Base-by-base conservation (phyloP, 2,888 invertebrate species). In the Belgica antarctica region DNA sequence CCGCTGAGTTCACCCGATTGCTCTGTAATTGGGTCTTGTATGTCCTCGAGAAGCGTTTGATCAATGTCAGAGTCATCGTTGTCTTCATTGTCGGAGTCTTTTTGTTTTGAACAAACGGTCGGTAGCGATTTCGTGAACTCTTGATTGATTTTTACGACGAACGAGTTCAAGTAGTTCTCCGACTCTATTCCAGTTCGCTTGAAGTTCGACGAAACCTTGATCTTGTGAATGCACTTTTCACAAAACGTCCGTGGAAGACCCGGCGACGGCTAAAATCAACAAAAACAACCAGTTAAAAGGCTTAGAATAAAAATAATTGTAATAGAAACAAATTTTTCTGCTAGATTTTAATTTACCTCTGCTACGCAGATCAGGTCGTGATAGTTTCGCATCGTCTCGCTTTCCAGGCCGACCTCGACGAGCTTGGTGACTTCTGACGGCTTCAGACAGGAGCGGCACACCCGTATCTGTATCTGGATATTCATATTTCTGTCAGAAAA, bases 231-330 rank as follows among this genome's bases (percentile, higher is more conserved):
- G 71, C 78, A 78, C 62, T 74, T 76, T 0, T 71, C 71, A 69
- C 78, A 78, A 34, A 78, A 73, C 24, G 75, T 71, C 17, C 72
- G 71, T 7, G 78, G 77, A 72, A 77, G 71, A 57, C 75, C 75
- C 10, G 27, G 12, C 3, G 52, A 34, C 8, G 57, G 24, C 59
- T 59, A 25, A 57, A 57, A 57, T 10, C 3, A 61, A 27, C 15
- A 57, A n/a, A n/a, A n/a, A 24, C 2, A 57, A 57, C 22, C 22
- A 47, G 10, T 61, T 7, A n/a, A 10, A 19, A 61, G 27, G 27
- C 27, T n/a, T 57, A 57, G 19, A 22, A 57, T 5, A 61, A 22
- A 25, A 27, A 61, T 7, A 52, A n/a, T n/a, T n/a, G n/a, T n/a
- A n/a, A 52, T 19, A 17, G 17, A 17, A 5, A 22, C 4, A 52